Conservation (phyloP, 2,797 vertebrate genomes). For the Sebastolobus alascanus region DNA sequence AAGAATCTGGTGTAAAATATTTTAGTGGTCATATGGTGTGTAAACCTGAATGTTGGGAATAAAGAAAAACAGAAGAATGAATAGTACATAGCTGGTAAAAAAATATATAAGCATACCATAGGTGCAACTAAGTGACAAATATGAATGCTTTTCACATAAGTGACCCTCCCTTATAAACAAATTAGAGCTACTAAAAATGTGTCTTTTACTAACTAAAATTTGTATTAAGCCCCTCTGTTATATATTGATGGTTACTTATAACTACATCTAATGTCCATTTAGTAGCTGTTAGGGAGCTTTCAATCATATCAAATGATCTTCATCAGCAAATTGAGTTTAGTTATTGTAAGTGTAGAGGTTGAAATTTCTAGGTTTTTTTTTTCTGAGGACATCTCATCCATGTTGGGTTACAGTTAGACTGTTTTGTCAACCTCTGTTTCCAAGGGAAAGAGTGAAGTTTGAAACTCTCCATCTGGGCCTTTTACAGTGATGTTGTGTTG, state of each 20-base stretch:
- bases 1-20: neutral
- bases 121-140: neutral
- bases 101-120: neutral
- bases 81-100: neutral
- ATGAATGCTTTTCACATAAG: neutral
- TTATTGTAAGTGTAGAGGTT: neutral
- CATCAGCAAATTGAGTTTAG: neutral
- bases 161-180: neutral
- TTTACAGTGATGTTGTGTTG: neutral
- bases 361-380: accelerated
- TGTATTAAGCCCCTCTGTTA: neutral
- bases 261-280: neutral
- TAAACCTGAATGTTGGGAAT: neutral
- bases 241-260: neutral
- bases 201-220: neutral
- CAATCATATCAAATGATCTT: neutral
- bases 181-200: neutral
- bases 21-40: neutral
- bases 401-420: neutral
- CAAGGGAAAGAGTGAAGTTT: neutral
- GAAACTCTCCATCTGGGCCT: neutral
- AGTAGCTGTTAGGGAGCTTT: neutral
- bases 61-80: neutral
- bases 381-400: neutral
- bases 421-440: neutral